Base-by-base conservation (phyloP, 2,888 invertebrate genomes). In the Entomobrya proxima region DNA sequence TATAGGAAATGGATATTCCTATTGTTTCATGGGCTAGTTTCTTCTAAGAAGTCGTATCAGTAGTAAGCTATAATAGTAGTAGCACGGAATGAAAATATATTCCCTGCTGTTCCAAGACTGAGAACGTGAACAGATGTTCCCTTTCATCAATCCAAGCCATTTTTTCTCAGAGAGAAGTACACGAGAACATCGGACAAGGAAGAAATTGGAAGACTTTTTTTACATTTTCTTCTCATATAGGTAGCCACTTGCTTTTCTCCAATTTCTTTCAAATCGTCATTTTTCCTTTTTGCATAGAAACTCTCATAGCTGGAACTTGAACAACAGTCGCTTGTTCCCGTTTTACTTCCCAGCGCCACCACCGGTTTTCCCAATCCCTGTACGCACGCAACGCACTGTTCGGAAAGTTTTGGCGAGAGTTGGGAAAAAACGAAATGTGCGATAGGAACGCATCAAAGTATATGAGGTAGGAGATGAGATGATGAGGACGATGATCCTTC, bases 41-140 rank as follows among this genome's bases (percentile, higher is more conserved):
- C 47, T 15, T 72, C n/a, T 1, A 27, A 24, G 47, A 47, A 72
- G 18, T n/a, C n/a, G n/a, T n/a, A n/a, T n/a, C n/a, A n/a, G n/a
- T n/a, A n/a, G n/a, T n/a, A n/a, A n/a, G n/a, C n/a, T n/a, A n/a
- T n/a, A n/a, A n/a, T n/a, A n/a, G n/a, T n/a, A n/a, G n/a, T n/a
- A n/a, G n/a, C n/a, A 47, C 32, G n/a, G 50, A 79, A 55, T 64
- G 78, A 79, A 67, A 79, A 58, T 37, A 69, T 64, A 37, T 64
- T 64, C 64, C 74, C 74, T 74, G 74, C 81, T 74, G 72, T 82
- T 64, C 44, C 67, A 67, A 52, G 67, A 67, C 76, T 37, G 64
- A 37, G 37, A 64, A 35, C 37, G 75, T 18, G 76, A 83, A 83
- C 83, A 83, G 83, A 83, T 83, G 83, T 76, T 83, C 13, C 55